Evolutionary conservation across 2,888 invertebrate genomes (phyloP), one percentile per base, ranked within the genome.

Genomic region (Latrodectus hesperus): DNA sequence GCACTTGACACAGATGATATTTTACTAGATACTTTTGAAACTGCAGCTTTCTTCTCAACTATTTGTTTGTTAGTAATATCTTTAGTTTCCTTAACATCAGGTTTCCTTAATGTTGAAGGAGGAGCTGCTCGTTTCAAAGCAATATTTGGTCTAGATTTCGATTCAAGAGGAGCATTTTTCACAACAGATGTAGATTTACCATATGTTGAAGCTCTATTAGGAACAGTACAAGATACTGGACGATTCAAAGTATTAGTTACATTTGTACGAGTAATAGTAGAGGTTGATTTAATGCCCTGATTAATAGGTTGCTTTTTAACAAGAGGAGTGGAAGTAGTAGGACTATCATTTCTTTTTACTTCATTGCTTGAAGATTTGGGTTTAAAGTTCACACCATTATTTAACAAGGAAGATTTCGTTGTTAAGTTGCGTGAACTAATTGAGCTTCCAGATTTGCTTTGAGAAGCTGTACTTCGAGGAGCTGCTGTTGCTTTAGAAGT

Each of bases 21-120:
- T 52, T 73, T n/a, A 2, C 8, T 53, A n/a, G 52, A 26, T 65
- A 67, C 65, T 52, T 26, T 49, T 81, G 53, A n/a, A 52, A 53
- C 17, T 60, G 17, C 49, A 6, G 22, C 75, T 51, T 80, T 85
- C 17, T 68, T 68, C 26, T 79, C 83, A 16, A 67, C 72, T 80
- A 88, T 84, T 49, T 88, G 84, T 71, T 88, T 84, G 55, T 88
- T 88, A 14, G 79, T 80, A 80, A 53, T 76, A 76, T 88, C 88
- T 84, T 88, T 88, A 10, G 78, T 71, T 82, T 87, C 87, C 51
- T 87, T 87, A 17, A 82, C 70, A 70, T 87, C 87, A 17, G 81
- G 49, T 51, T 80, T 86, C 53, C 81, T 86, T 1, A 68, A 8
- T 11, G 64, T 38, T 17, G 67, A n/a, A 12, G 72, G 16, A 10